Evolutionary conservation across 2,797 vertebrate species (phyloP), one percentile per base, ranked within the genome.

Genomic region (Geotrypetes seraphini): DNA sequence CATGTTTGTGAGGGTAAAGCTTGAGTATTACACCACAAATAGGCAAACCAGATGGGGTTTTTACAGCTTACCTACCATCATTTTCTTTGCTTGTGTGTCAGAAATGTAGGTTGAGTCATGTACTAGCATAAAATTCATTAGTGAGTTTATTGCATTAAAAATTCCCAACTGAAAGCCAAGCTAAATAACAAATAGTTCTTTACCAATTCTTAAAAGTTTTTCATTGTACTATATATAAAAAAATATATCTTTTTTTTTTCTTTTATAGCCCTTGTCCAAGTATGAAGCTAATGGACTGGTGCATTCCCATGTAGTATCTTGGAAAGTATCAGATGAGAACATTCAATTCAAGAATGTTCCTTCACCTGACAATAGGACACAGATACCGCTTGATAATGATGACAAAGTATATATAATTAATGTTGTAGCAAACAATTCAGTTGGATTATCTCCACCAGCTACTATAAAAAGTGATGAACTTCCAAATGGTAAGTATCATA

Each of bases 271-370:
- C 6, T 63, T 83, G 24, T 18, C 71, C 6, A 4, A 46, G 28
- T 57, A 30, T 19, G 75, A 80, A 60, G 58, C 71, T 3, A 78
- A 83, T 40, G 82, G 82, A 36, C 54, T 60, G 52, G 79, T 85
- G 31, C 45, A 63, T 13, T 65, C 61, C 50, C 66, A 85, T 22
- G 61, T 73, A 26, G 62, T 85, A 2, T 75, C 57, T 3, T 85
- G 66, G 48, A 59, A 45, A 3, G 48, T 59, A 4, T 46, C 38
- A 1, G 57, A 62, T 22, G 52, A 45, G 10, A 29, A 35, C 2
- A 28, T 47, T 33, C 43, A 48, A 1, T 31, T 25, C 14, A 41
- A 58, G 25, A 37, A 62, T 8, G 52, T 80, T 19, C 21, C 29
- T 0, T 69, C 56, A 28, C 40, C 63, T 1, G 57, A 47, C 5